Conservation (phyloP, 2,888 invertebrate species). For the Dasypogon diadema region DNA sequence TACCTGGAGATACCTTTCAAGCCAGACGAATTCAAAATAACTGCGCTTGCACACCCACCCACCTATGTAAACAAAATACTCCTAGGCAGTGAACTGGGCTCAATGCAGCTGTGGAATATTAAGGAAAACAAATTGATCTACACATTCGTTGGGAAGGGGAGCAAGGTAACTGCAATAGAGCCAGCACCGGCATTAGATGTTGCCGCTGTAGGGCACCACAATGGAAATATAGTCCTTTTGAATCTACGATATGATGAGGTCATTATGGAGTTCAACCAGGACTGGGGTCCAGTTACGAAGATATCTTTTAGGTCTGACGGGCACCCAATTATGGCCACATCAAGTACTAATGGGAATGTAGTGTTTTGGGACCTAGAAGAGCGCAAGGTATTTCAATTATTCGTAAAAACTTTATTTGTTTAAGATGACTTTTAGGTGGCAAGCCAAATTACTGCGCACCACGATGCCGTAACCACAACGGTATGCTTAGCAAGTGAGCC, state of each 20-base stretch:
- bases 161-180: conserved; percentile 79
- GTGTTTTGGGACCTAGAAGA: conserved; percentile 95
- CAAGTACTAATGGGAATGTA: conserved; percentile 85
- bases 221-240: conserved; percentile 86
- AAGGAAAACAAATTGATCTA: conserved; percentile 81
- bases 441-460: conserved; percentile 88
- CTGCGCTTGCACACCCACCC: conserved; percentile 88
- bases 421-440: conserved; percentile 70
- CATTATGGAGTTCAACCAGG: conserved; percentile 88
- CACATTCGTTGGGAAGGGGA: conserved; percentile 72
- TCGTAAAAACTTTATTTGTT: not conserved
- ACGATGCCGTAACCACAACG: conserved; percentile 80
- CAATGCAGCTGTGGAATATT: conserved; percentile 91
- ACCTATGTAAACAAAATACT: conserved; percentile 96
- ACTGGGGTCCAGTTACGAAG: conserved; percentile 89
- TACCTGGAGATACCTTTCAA: conserved; percentile 78
- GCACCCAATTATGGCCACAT: conserved; percentile 86
- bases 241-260: conserved; percentile 88
- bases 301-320: conserved; percentile 91
- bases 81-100: conserved; percentile 87
- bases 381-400: conserved; percentile 68
- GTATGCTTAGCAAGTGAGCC: conserved; percentile 90
- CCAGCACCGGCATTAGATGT: conserved; percentile 95
- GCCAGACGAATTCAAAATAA: conserved; percentile 79
- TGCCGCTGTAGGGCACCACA: conserved; percentile 85